phyloP scores from a whole-genome alignment of 2,888 invertebrate genomes.

The Hydrotaea diabolus region DNA sequence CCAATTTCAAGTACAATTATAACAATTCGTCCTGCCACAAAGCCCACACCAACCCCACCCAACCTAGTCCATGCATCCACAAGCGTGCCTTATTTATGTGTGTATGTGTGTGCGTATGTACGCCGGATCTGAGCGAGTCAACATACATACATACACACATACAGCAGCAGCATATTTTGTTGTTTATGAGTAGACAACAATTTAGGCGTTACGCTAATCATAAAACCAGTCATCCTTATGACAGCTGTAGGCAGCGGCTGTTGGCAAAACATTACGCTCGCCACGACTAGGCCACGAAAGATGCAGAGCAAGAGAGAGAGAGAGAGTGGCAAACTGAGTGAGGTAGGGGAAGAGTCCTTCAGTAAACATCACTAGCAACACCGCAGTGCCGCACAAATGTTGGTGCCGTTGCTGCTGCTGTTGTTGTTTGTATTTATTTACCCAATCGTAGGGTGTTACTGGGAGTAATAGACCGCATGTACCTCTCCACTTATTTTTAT shows the following conservation, averaged over 20 bases:
- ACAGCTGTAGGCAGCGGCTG: conserved; percentile 36
- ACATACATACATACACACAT: background rate
- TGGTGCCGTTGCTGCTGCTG: background rate
- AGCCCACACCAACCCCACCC: background rate
- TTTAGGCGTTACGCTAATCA: conserved; percentile 52
- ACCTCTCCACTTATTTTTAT: background rate
- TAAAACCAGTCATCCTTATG: conserved; percentile 48
- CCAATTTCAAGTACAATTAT: conserved; percentile 15
- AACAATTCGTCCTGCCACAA: background rate
- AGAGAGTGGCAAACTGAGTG: too few relatives aligned
- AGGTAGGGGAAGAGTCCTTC: background rate
- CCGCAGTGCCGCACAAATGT: background rate
- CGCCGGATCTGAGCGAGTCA: too few relatives aligned
- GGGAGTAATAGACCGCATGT: background rate
- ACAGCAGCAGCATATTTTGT: background rate
- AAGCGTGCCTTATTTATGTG: conserved; percentile 13
- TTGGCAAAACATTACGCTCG: conserved; percentile 7
- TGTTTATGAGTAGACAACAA: conserved; percentile 33
- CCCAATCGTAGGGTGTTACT: background rate
- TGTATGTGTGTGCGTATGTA: background rate
- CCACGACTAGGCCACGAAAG: background rate
- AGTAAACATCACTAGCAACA: background rate
- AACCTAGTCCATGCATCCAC: background rate
- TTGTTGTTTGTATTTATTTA: conserved; percentile 12
- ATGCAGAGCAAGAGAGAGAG: background rate